Evolutionary conservation across 1,140 invertebrate genomes (phyloP), one percentile per base, ranked within the genome.

Genomic region (Arctopsyche grandis): DNA sequence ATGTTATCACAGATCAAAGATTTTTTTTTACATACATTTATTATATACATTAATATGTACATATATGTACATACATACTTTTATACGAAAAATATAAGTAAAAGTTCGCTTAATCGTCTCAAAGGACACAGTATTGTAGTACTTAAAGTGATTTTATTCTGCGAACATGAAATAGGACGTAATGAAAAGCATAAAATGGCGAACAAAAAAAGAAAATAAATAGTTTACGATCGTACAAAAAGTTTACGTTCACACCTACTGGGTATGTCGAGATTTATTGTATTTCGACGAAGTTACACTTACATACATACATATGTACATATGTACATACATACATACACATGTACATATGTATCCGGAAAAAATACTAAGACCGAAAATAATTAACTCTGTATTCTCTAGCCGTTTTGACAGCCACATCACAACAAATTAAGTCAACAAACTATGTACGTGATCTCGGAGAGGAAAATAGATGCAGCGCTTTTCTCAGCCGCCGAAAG

Each of bases 341-440:
- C 12, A 46, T 46, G 12, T 46, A 46, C 12, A 46, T 46, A 46
- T 46, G 12, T 46, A 46, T 46, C 5, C 12, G 10, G 48, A 52
- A 71, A 38, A 46, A 16, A 46, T 10, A 29, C 24, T 16, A 56
- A 56, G 48, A 24, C 4, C 38, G 24, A 56, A 74, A 74, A 74
- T 74, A 74, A 74, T 74, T 74, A 74, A 74, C 71, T 74, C 38
- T 46, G 48, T 74, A 74, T 74, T 74, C 71, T 74, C 71, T 19
- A 16, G 43, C 22, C 71, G 48, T 74, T 74, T 74, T 74, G 71
- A 74, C 71, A 74, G 48, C 16, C 71, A 71, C 69, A 74, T 74
- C 71, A 74, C 38, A 46, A 74, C 71, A 74, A 74, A 74, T 74
- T 74, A 56, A 74, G 71, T 74, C 71, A 74, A 74, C 71, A 74